Conservation (phyloP, 2,888 invertebrate genomes). For the Unio pictorum region DNA sequence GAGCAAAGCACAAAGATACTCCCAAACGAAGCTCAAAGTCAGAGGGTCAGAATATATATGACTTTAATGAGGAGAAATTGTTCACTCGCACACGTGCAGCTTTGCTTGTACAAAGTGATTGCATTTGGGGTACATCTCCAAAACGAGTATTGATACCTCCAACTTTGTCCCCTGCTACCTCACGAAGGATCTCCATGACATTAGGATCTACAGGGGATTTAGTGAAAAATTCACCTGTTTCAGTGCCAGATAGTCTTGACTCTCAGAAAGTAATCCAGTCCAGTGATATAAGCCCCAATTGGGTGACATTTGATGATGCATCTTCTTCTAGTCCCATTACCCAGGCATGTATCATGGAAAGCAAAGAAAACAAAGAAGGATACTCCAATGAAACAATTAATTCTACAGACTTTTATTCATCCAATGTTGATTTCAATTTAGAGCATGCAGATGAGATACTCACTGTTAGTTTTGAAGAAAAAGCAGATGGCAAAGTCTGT, state of each 20-base stretch:
- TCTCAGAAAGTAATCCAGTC: too few relatives aligned
- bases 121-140: slow-evolving; percentile 49
- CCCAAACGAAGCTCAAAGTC: slow-evolving; percentile 33
- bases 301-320: too few relatives aligned
- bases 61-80: slow-evolving; percentile 60
- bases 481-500: slow-evolving; percentile 30
- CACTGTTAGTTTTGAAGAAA: slow-evolving; percentile 52
- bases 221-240: slow-evolving; percentile 7
- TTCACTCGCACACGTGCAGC: slow-evolving; percentile 61
- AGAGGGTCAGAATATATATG: slow-evolving; percentile 34
- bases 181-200: slow-evolving; percentile 37
- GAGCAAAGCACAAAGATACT: slow-evolving; percentile 37
- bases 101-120: slow-evolving; percentile 54
- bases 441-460: slow-evolving; percentile 45
- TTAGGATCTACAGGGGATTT: slow-evolving; percentile 9
- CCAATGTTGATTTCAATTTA: neutral
- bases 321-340: too few relatives aligned
- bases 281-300: too few relatives aligned
- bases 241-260: slow-evolving; percentile 5
- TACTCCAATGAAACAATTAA: neutral
- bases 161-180: slow-evolving; percentile 52
- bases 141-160: slow-evolving; percentile 61
- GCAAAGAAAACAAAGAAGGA: too few relatives aligned
- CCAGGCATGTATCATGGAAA: too few relatives aligned
- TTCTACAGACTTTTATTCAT: too few relatives aligned